phyloP scores from a whole-genome alignment of 2,113 vertebrate species.

The Aptenodytes forsteri region DNA sequence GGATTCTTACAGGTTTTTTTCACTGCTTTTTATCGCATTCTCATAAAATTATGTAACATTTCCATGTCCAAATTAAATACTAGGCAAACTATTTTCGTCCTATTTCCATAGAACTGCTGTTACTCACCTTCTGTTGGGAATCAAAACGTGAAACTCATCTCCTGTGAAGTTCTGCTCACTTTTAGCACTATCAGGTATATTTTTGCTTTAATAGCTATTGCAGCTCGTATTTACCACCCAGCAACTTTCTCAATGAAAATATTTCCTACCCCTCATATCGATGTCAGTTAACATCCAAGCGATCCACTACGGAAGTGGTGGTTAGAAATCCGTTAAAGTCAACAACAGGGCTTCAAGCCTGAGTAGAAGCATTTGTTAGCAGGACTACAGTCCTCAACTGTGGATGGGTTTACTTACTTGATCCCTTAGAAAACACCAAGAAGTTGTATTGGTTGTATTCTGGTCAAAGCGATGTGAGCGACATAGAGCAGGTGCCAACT shows the following conservation, averaged over 20 bases:
- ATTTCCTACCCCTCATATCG: accelerated
- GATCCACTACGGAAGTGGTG: neutral
- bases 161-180: neutral
- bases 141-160: neutral
- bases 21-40: neutral
- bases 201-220: neutral
- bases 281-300: neutral
- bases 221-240: neutral
- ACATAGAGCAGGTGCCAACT: accelerated
- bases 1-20: neutral
- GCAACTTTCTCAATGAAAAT: neutral
- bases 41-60: neutral
- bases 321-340: neutral
- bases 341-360: neutral
- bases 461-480: accelerated
- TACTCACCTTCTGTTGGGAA: neutral
- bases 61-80: neutral
- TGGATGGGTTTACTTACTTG: no score
- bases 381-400: accelerated
- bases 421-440: neutral
- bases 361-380: neutral
- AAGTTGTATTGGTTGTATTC: accelerated
- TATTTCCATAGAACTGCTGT: neutral
- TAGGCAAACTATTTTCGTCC: neutral
- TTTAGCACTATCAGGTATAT: neutral